A percentile compares a stretch with the other conserved stretches of the same genome.
Evolutionary conservation across 1,140 invertebrate genomes (phyloP).

Genomic region (Mesaphorura yosii): DNA sequence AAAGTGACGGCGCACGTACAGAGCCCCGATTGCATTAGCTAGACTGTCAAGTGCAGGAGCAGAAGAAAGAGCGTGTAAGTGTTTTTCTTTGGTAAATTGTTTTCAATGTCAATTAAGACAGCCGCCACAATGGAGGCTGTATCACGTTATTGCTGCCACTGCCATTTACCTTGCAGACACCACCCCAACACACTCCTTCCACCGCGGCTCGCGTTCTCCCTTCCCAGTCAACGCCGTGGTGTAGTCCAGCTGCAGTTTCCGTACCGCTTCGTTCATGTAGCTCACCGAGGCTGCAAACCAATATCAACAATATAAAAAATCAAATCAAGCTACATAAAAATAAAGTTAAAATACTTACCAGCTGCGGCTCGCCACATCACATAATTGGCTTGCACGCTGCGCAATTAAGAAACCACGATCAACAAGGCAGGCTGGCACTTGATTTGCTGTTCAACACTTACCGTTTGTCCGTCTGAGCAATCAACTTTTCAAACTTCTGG

Average conservation of each 20-base stretch:
- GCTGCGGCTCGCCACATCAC: slow-evolving; percentile 70
- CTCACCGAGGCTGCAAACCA: slow-evolving; percentile 55
- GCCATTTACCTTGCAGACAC: slow-evolving; percentile 53
- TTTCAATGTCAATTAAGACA: too few species aligned
- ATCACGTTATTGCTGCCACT: too few species aligned
- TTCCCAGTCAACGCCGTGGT: slow-evolving; percentile 60
- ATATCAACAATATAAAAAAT: too few species aligned
- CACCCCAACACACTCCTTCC: slow-evolving; percentile 71
- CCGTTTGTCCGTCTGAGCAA: slow-evolving; percentile 47
- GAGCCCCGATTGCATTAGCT: slow-evolving; percentile 59
- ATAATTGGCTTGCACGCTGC: slow-evolving; percentile 60
- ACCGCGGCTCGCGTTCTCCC: slow-evolving; percentile 60
- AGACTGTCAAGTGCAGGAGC: slow-evolving; percentile 48
- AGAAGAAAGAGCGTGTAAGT: background rate
- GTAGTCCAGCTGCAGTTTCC: slow-evolving; percentile 58
- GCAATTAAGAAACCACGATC: background rate
- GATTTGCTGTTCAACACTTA: slow-evolving; percentile 23
- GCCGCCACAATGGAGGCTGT: too few species aligned
- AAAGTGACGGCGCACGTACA: slow-evolving; percentile 64
- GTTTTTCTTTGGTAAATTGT: too few species aligned
- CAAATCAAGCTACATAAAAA: too few species aligned
- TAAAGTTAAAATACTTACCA: too few species aligned
- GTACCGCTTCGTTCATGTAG: slow-evolving; percentile 59
- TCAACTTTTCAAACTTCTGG: slow-evolving; percentile 48
- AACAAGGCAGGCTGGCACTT: too few species aligned